Conservation (phyloP, 2,113 vertebrate genomes). For the Cyanoramphus novaezelandiae region DNA sequence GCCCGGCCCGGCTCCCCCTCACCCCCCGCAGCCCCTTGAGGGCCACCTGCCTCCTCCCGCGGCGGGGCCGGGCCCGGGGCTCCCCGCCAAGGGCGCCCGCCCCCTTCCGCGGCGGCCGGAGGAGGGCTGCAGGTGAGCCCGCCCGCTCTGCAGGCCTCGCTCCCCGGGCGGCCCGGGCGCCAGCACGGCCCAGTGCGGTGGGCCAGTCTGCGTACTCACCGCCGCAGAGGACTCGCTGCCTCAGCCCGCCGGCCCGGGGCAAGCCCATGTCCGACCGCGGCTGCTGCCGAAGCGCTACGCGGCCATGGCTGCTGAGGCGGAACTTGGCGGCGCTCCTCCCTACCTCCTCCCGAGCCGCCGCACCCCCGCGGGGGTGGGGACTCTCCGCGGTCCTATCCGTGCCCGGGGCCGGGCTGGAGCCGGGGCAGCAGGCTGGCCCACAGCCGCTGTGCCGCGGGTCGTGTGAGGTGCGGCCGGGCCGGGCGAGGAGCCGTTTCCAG, state of each 20-base stretch:
- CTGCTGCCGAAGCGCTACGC: neutral
- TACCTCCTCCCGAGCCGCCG: neutral
- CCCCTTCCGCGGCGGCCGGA: neutral
- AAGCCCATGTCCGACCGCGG: slow-evolving; percentile 52
- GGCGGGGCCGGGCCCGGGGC: neutral
- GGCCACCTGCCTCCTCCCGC: neutral
- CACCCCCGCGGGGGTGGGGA: neutral
- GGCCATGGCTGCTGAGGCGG: slow-evolving; percentile 39
- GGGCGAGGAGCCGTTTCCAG: rapidly evolving
- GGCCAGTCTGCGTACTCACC: neutral
- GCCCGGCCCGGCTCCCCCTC: neutral
- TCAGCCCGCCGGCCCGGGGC: neutral
- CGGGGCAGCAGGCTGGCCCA: rapidly evolving
- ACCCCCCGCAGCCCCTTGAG: neutral
- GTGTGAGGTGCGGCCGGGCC: neutral
- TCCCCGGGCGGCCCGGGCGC: neutral
- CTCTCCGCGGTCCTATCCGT: neutral
- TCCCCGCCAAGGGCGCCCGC: neutral
- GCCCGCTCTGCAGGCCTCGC: neutral
- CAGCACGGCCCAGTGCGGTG: neutral
- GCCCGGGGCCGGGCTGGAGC: neutral
- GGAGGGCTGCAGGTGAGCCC: neutral
- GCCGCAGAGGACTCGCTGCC: neutral
- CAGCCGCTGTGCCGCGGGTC: rapidly evolving
- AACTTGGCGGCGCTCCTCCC: neutral